Evolutionary conservation across 1,140 invertebrate genomes (phyloP), one percentile per base, ranked within the genome.

Genomic region (Listronotus oregonensis): DNA sequence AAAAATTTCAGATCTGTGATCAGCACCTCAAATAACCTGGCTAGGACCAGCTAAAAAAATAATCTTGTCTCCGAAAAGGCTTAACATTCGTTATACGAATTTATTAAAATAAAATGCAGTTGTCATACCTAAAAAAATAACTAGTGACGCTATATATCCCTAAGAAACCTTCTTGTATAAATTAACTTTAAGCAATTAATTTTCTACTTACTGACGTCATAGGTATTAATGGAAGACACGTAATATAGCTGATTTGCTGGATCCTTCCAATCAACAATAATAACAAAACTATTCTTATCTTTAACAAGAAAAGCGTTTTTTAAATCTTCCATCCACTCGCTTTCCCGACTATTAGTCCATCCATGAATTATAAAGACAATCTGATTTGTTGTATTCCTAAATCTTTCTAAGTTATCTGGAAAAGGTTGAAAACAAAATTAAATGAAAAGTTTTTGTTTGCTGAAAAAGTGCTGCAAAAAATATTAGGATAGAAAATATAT

Each of bases 181-280:
- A n/a, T n/a, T n/a, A n/a, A n/a, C n/a, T n/a, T n/a, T n/a, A n/a
- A n/a, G n/a, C n/a, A n/a, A n/a, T n/a, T n/a, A n/a, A n/a, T n/a
- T 42, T 34, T 31, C 54, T 71, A 78, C 43, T 78, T 73, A 51
- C 79, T 77, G 9, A 81, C 77, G 39, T 74, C 63, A n/a, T 74
- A 73, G 0, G 79, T 80, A 50, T 79, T 71, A 10, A 62, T 65
- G 8, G 71, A 67, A 27, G 71, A 69, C 12, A 73, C n/a, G 21
- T 68, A 66, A 62, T 73, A 81, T 5, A 81, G 73, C 34, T 80
- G 79, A 40, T 75, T 76, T 6, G 88, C 86, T 7, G 83, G 78
- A 0, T 78, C 70, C 8, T 89, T 90, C 66, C 90, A 86, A 10
- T 10, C 34, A 0, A 90, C 80, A 18, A 82, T 77, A 62, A 90